phyloP scores from a whole-genome alignment of 2,797 vertebrate genomes.

The Schizopygopsis pylzovi region DNA sequence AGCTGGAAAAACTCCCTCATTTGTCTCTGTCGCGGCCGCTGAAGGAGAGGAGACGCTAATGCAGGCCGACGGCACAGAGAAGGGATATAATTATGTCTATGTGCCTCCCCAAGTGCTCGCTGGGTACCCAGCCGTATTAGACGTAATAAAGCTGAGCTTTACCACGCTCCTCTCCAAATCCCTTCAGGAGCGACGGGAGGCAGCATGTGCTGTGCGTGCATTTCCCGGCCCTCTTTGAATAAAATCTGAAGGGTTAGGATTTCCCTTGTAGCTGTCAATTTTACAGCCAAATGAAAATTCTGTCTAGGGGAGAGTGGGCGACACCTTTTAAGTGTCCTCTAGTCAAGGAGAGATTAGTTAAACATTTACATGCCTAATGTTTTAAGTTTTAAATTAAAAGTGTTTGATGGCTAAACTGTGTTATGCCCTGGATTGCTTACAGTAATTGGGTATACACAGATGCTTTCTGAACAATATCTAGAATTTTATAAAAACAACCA shows the following conservation, averaged over 20 bases:
- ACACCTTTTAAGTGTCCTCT: not conserved
- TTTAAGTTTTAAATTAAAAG: not conserved
- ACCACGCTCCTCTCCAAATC: constrained; percentile 56
- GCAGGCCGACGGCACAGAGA: constrained; percentile 82
- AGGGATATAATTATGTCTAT: constrained; percentile 86
- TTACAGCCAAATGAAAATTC: not conserved
- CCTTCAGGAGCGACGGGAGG: constrained; percentile 42
- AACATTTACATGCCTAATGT: not conserved
- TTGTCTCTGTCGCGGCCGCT: constrained; percentile 87
- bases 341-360: constrained; percentile 6
- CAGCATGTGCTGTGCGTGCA: not conserved
- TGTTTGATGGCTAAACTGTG: too few species aligned
- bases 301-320: not conserved
- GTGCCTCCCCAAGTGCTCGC: constrained; percentile 78
- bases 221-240: not conserved
- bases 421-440: too few species aligned
- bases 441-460: too few species aligned
- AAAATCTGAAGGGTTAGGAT: constrained; percentile 1
- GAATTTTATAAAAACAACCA: too few species aligned
- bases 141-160: constrained; percentile 75
- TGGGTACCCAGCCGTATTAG: constrained; percentile 80
- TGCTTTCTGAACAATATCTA: too few species aligned
- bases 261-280: not conserved
- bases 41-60: constrained; percentile 86
- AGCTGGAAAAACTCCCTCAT: constrained; percentile 86